A percentile compares a stretch with the other conserved stretches of the same genome.
Conservation (phyloP, 2,888 invertebrate species). For the Apantesis nais region DNA sequence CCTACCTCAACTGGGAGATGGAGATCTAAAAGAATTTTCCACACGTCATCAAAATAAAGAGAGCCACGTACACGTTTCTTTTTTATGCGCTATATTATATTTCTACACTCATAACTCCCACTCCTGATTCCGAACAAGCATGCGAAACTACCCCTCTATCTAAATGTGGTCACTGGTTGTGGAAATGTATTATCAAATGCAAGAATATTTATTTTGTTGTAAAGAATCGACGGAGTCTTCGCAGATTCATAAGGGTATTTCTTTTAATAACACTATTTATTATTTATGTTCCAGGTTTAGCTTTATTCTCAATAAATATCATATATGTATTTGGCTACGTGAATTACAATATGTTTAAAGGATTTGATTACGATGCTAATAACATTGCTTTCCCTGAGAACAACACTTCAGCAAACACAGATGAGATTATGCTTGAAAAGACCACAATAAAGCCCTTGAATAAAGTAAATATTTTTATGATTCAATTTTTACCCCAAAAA, state of each 20-base stretch:
- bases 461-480: not conserved
- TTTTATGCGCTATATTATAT: too few species aligned
- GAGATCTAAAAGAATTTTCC: too few species aligned
- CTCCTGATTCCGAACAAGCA: too few species aligned
- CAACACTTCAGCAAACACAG: not conserved
- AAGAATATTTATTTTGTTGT: too few species aligned
- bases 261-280: not conserved
- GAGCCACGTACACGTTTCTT: too few species aligned
- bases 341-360: slow-evolving; percentile 57
- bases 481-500: not conserved
- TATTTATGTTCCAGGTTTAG: slow-evolving; percentile 22
- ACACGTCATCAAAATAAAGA: too few species aligned
- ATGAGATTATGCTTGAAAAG: not conserved
- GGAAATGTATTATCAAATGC: too few species aligned
- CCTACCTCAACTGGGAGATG: too few species aligned
- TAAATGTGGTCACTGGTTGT: too few species aligned
- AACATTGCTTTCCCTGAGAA: not conserved
- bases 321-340: slow-evolving; percentile 44
- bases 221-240: not conserved
- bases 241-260: not conserved
- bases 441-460: not conserved
- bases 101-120: too few species aligned
- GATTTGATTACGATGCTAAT: slow-evolving; percentile 43
- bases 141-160: too few species aligned
- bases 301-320: slow-evolving; percentile 27